Percentiles rank a stretch among this genome's conserved stretches.
Evolutionary conservation across 1,140 invertebrate genomes (phyloP).

Genomic region (Calliopsis andreniformis): DNA sequence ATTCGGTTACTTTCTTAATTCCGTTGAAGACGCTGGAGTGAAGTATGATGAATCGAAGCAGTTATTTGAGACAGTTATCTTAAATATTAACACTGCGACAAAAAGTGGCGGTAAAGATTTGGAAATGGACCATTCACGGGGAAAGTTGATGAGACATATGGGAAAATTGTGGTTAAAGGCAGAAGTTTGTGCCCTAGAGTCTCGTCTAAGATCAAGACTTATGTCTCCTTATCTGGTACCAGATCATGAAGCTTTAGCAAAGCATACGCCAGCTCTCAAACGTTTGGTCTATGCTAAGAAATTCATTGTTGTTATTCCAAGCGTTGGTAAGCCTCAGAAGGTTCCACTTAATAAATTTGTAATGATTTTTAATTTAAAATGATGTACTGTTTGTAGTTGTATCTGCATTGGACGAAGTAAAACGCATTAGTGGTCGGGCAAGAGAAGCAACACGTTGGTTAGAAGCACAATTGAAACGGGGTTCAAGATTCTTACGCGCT

Average conservation of each 20-base stretch:
- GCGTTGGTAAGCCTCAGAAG: conserved; percentile 84
- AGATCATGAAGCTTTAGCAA: conserved; percentile 87
- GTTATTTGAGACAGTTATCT: conserved; percentile 77
- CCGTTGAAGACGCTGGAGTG: conserved; percentile 83
- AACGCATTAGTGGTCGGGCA: conserved; percentile 89
- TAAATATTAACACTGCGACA: conserved; percentile 27
- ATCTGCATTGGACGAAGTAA: conserved; percentile 91
- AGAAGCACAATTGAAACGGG: conserved; percentile 91
- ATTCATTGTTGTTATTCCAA: conserved; percentile 91
- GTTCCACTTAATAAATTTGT: conserved; percentile 30
- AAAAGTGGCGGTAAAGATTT: conserved; percentile 50
- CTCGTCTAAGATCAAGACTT: conserved; percentile 75
- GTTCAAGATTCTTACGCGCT: conserved; percentile 90
- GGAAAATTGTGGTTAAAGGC: conserved; percentile 89
- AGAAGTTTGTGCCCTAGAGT: conserved; percentile 87
- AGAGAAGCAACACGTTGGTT: conserved; percentile 95
- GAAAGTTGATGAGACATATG: conserved; percentile 86
- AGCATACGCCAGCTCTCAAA: conserved; percentile 88
- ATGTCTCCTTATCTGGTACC: conserved; percentile 89
- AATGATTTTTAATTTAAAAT: not conserved
- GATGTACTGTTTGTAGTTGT: conserved; percentile 85
- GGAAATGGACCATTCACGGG: conserved; percentile 69
- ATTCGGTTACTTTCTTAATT: conserved; percentile 87
- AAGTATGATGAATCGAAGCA: conserved; percentile 82
- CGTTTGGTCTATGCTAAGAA: conserved; percentile 88